These are phyloP conservation scores for Callaeas wilsoni DNA, from an alignment of 2,113 vertebrate species.

Conservation along the genomic window DNA sequence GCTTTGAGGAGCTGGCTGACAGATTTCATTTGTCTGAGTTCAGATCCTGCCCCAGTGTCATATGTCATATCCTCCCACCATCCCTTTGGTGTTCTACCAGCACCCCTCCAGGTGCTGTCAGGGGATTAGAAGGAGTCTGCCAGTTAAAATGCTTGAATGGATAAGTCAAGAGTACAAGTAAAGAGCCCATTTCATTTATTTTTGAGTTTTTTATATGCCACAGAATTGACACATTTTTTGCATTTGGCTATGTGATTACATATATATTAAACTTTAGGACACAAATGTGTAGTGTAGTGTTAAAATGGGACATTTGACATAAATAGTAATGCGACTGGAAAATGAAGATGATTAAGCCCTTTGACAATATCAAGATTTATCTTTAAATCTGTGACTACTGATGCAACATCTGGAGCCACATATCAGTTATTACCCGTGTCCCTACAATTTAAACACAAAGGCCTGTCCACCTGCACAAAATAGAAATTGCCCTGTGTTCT, in stretches of 20 bases:
- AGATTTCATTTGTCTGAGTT: constrained; percentile 80
- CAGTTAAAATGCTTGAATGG: constrained; percentile 41
- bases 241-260: neutral
- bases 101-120: constrained; percentile 64
- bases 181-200: neutral
- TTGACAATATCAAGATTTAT: neutral
- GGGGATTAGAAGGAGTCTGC: constrained; percentile 45
- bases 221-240: neutral
- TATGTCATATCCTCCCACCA: constrained; percentile 60
- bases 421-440: neutral
- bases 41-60: constrained; percentile 69
- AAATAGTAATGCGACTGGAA: neutral
- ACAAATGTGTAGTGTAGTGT: neutral
- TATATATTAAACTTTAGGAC: neutral
- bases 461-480: neutral
- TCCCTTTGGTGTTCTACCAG: constrained; percentile 50
- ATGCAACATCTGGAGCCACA: neutral
- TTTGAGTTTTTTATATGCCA: neutral
- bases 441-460: neutral
- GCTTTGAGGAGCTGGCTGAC: constrained; percentile 74
- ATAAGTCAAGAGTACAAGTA: constrained; percentile 32
- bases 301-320: neutral
- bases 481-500: fast-evolving
- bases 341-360: neutral
- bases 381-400: neutral